Evolutionary conservation across 2,888 invertebrate genomes (phyloP), one percentile per base, ranked within the genome.

Genomic region (Andricus quercusramuli): DNA sequence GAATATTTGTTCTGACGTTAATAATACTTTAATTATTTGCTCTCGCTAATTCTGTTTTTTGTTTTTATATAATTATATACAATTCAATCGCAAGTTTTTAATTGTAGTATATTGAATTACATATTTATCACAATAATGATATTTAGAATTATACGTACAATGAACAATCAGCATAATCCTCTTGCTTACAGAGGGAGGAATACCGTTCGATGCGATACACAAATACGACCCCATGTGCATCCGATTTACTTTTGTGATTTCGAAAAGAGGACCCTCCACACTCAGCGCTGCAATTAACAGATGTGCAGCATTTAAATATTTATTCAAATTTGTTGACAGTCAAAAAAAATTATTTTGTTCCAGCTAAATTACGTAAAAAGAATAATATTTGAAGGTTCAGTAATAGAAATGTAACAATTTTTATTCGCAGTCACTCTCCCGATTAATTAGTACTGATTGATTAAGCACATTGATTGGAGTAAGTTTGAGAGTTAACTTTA

Each of bases 201-300:
- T 92, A 1, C 93, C 93, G 83, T 94, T 94, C 78, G 93, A 93
- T n/a, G 94, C 94, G 81, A 93, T 93, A 87, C 93, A 93, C 77
- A 93, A 89, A 83, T 93, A 93, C 32, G 92, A 91, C 22, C 93
- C 94, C 94, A 94, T 94, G 84, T 94, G 93, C 64, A 93, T 90
- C 78, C 94, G 92, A 85, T 93, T 93, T 59, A 94, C 92, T 84
- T 91, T 90, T 37, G 91, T 91, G 66, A 93, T 90, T 85, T 90
- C 92, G 84, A 92, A 90, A 51, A 87, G 86, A 62, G 96, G 94
- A 0, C 96, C 96, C 86, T 96, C 96, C 56, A 95, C 93, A 86
- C 94, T 95, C 77, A 94, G 90, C 82, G 95, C 96, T 96, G 93
- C 32, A 93, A 93, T 80, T 56, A 77, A 80, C 64, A 59, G 51